Evolutionary conservation across 2,888 invertebrate genomes (phyloP).

Genomic region (Harpalus rufipes): DNA sequence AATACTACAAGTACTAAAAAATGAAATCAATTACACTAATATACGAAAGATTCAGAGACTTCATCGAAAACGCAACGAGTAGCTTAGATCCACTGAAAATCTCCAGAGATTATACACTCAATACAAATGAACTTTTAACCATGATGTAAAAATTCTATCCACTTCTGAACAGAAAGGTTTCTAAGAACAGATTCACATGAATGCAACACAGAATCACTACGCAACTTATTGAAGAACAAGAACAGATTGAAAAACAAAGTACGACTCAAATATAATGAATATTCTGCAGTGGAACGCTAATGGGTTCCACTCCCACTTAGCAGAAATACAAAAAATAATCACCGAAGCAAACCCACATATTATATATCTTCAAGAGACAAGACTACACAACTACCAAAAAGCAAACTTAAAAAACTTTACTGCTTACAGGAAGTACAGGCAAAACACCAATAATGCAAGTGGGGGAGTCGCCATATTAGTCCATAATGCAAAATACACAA

Average conservation of each 20-base stretch:
- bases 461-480: conserved; percentile 24
- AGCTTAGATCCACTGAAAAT: background rate
- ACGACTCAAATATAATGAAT: too few species aligned
- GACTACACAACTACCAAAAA: background rate
- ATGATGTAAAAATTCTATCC: background rate
- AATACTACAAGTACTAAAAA: too few species aligned
- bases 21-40: too few species aligned
- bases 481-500: background rate
- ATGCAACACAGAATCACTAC: too few species aligned
- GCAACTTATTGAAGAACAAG: too few species aligned
- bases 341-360: background rate
- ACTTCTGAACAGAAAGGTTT: too few species aligned
- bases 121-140: conserved; percentile 19
- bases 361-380: conserved; percentile 20
- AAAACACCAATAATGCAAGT: conserved; percentile 21
- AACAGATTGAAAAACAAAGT: too few species aligned
- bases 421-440: background rate
- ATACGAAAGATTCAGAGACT: too few species aligned
- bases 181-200: too few species aligned
- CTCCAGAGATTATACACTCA: background rate
- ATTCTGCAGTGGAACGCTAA: too few species aligned
- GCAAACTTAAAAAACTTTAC: background rate
- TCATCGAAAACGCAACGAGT: too few species aligned
- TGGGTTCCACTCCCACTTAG: background rate
- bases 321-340: conserved; percentile 11